A percentile compares a stretch with the other conserved stretches of the same genome.
Conservation (phyloP, 2,888 invertebrate species). For the Caenorhabditis panamensis region DNA sequence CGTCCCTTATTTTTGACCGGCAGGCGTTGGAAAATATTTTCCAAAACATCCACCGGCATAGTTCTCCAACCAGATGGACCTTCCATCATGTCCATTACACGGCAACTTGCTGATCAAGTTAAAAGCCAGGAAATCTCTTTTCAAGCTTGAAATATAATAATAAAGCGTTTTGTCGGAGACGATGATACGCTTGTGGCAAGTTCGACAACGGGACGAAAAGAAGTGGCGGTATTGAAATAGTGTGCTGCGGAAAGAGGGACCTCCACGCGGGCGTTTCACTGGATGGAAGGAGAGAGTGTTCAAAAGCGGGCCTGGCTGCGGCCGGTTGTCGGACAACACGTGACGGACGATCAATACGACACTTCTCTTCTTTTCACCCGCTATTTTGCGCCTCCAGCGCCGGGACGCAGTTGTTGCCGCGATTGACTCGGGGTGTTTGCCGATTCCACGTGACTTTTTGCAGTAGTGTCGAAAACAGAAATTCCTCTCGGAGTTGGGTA, state of each 20-base stretch:
- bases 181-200: constrained; percentile 39
- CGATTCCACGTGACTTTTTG: constrained; percentile 49
- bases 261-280: constrained; percentile 30
- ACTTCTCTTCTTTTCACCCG: constrained; percentile 5
- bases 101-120: neutral
- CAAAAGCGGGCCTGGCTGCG: constrained; percentile 11
- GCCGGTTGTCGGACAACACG: constrained; percentile 5
- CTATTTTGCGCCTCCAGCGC: constrained; percentile 1
- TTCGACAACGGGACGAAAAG: constrained; percentile 16
- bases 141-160: neutral
- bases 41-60: constrained; percentile 87
- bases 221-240: constrained; percentile 20
- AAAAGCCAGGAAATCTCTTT: neutral
- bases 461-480: constrained; percentile 22
- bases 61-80: constrained; percentile 84
- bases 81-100: constrained; percentile 16
- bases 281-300: constrained; percentile 15
- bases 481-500: neutral
- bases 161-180: neutral
- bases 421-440: constrained; percentile 19
- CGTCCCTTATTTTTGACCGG: constrained; percentile 87
- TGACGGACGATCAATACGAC: constrained; percentile 24
- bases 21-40: constrained; percentile 87
- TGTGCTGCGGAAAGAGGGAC: constrained; percentile 11
- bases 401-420: neutral